These are phyloP conservation scores for Nyctibius bracteatus DNA, from an alignment of 2,113 vertebrate genomes.

Conservation along the genomic window DNA sequence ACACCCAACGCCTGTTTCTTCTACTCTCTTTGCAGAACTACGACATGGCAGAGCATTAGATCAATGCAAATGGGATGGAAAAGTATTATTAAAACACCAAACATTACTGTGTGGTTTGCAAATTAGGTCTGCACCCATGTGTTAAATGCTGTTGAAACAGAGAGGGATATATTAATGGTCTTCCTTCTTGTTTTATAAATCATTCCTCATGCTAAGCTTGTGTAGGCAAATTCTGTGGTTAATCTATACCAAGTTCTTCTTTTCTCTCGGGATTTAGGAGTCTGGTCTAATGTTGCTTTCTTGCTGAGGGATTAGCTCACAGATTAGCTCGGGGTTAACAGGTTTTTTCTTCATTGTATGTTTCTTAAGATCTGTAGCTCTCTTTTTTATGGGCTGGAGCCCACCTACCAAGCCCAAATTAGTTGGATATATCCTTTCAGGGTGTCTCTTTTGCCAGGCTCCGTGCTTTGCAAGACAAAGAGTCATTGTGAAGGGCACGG, in stretches of 20 bases:
- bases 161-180: not conserved
- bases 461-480: not conserved
- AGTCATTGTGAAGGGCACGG: not conserved
- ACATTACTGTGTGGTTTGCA: not conserved
- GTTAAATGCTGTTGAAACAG: slow-evolving; percentile 14
- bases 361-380: not conserved
- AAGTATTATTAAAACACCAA: slow-evolving; percentile 1
- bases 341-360: not conserved
- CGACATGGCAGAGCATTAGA: not conserved
- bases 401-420: slow-evolving; percentile 38
- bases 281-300: slow-evolving; percentile 6
- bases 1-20: not conserved
- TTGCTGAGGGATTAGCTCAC: not conserved
- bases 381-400: not conserved
- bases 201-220: not conserved
- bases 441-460: not conserved
- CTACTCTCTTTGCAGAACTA: not conserved
- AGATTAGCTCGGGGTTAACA: slow-evolving; percentile 29
- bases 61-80: not conserved
- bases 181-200: not conserved
- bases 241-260: not conserved
- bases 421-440: not conserved
- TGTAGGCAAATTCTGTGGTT: not conserved
- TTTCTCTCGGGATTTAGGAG: not conserved
- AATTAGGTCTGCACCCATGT: not conserved